These are phyloP conservation scores for Halichondria panicea DNA, from an alignment of 37 sponge, comb jelly and placozoan species.

Conservation along the genomic window DNA sequence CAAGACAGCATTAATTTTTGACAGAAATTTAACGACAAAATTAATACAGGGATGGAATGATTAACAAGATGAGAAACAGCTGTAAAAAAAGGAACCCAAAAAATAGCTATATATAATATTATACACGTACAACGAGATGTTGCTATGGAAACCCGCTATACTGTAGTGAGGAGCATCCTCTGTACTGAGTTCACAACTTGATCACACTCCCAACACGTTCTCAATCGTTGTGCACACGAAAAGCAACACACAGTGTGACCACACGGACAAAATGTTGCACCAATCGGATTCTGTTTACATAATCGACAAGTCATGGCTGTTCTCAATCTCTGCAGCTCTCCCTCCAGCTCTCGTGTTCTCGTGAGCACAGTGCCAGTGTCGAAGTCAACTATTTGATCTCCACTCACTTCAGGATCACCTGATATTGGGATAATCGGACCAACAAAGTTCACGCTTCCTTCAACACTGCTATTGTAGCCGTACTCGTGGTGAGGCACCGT, in stretches of 20 bases:
- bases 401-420: neutral
- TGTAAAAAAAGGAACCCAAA: too few species aligned
- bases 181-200: slow-evolving; percentile 32
- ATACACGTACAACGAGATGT: neutral
- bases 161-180: slow-evolving; percentile 61
- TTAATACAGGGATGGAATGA: too few species aligned
- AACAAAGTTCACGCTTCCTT: slow-evolving; percentile 1
- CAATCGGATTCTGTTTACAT: slow-evolving; percentile 69
- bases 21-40: too few species aligned
- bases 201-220: slow-evolving; percentile 56
- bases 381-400: slow-evolving; percentile 14
- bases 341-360: slow-evolving; percentile 61
- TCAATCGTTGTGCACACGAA: slow-evolving; percentile 52
- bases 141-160: neutral
- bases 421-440: slow-evolving; percentile 29
- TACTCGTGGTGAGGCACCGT: slow-evolving; percentile 12
- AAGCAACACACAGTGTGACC: slow-evolving; percentile 82
- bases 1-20: too few species aligned
- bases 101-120: too few species aligned
- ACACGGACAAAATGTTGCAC: slow-evolving; percentile 84
- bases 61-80: too few species aligned
- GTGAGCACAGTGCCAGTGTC: slow-evolving; percentile 42
- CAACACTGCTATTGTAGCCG: neutral
- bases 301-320: slow-evolving; percentile 75
- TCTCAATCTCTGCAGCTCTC: slow-evolving; percentile 62